Evolutionary conservation across 1,140 invertebrate genomes (phyloP).

Genomic region (Sipha flava): DNA sequence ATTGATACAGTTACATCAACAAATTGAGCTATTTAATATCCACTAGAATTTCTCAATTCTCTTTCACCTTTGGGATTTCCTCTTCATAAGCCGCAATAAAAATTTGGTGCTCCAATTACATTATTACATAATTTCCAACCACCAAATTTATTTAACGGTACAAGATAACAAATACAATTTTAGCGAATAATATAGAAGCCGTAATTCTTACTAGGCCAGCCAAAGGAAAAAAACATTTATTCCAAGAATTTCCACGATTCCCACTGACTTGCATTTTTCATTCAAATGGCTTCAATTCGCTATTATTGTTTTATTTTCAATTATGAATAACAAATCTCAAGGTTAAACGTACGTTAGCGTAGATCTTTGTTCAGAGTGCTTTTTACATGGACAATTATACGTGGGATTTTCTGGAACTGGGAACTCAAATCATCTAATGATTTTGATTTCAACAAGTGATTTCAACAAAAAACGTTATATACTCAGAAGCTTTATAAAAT

Average conservation of each 20-base stretch:
- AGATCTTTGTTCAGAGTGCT: no score
- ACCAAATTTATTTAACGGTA: constrained; percentile 45
- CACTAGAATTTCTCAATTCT: no score
- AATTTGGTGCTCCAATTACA: constrained; percentile 43
- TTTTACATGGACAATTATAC: constrained; percentile 43
- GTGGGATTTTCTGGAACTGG: constrained; percentile 42
- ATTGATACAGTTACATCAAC: no score
- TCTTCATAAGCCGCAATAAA: no score
- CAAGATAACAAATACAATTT: constrained; percentile 39
- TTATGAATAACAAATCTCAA: no score
- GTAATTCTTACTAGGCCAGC: no score
- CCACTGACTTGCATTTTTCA: constrained; percentile 41
- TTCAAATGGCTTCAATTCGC: constrained; percentile 49
- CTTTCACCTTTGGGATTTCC: no score
- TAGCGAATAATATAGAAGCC: no score
- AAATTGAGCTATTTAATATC: no score
- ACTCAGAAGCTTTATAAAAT: constrained; percentile 18
- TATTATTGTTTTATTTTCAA: constrained; percentile 46
- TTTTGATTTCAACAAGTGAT: constrained; percentile 15
- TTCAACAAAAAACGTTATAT: constrained; percentile 34
- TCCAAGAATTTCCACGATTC: no score
- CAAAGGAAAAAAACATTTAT: no score
- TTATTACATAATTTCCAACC: constrained; percentile 43
- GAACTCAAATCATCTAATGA: not conserved
- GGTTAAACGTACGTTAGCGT: constrained; percentile 45